These are phyloP conservation scores for Drosophila pallidifrons DNA, from an alignment of 1,140 invertebrate genomes.

Conservation along the genomic window DNA sequence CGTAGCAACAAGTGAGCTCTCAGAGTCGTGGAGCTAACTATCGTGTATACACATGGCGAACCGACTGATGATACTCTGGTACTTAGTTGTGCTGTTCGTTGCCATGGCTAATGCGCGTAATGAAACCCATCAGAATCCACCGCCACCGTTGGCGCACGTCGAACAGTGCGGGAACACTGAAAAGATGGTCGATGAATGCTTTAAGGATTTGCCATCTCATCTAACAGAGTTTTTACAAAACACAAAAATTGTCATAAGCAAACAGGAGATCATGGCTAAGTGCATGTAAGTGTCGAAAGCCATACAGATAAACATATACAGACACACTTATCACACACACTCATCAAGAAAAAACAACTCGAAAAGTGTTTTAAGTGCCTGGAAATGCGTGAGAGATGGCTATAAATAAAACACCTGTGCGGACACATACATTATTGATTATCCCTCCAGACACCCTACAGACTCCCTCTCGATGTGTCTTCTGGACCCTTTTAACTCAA, in stretches of 20 bases:
- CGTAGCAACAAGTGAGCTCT: slow-evolving; percentile 64
- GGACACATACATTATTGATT: slow-evolving; percentile 53
- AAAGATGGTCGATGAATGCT: slow-evolving; percentile 80
- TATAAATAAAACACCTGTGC: slow-evolving; percentile 20
- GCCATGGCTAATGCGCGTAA: slow-evolving; percentile 26
- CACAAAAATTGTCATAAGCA: slow-evolving; percentile 74
- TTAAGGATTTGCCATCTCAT: slow-evolving; percentile 79
- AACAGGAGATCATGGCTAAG: slow-evolving; percentile 73
- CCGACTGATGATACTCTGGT: slow-evolving; percentile 8
- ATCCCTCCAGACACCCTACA: not conserved
- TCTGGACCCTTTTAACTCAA: not conserved
- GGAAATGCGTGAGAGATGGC: not conserved
- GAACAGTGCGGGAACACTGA: slow-evolving; percentile 72
- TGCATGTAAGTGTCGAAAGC: slow-evolving; percentile 69
- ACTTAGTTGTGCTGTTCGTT: slow-evolving; percentile 18
- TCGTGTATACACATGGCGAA: not conserved
- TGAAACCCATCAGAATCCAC: slow-evolving; percentile 24
- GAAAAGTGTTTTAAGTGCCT: slow-evolving; percentile 4
- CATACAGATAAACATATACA: not conserved
- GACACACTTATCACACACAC: not conserved
- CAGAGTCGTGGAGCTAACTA: not conserved
- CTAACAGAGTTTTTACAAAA: slow-evolving; percentile 79
- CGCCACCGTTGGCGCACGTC: slow-evolving; percentile 24
- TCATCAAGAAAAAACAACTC: not conserved
- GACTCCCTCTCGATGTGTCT: not conserved